These are phyloP conservation scores for Leiothrix lutea DNA, from an alignment of 2,113 vertebrate genomes.

Conservation along the genomic window DNA sequence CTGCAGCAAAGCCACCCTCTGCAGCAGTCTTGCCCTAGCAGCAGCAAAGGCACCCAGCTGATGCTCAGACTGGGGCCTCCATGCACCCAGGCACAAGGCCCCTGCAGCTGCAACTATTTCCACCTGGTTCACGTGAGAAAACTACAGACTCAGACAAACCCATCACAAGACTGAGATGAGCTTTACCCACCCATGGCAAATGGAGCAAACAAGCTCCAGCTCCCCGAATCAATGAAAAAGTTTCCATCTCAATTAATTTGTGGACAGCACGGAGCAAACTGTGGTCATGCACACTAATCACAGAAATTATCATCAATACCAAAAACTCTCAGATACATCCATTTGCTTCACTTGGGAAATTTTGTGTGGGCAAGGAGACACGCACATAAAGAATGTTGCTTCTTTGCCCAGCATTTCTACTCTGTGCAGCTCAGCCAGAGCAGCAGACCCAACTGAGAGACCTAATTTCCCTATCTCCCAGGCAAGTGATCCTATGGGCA, in stretches of 20 bases:
- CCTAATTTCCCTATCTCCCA: background rate
- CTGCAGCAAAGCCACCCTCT: background rate
- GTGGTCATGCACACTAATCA: background rate
- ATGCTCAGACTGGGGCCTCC: accelerated
- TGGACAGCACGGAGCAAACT: background rate
- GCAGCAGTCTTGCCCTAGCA: background rate
- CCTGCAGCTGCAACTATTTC: accelerated
- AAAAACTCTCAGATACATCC: background rate
- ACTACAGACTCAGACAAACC: accelerated
- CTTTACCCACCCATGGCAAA: background rate
- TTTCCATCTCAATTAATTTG: background rate
- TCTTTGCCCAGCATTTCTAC: background rate
- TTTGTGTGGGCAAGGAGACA: background rate
- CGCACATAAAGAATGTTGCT: background rate
- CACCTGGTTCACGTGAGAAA: background rate
- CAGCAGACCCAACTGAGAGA: background rate
- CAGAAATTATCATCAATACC: background rate
- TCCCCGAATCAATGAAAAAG: background rate
- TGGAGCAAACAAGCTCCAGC: background rate
- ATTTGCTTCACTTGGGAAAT: background rate
- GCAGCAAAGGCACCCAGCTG: background rate
- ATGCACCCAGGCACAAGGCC: background rate
- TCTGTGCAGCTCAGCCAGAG: background rate
- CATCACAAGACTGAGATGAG: background rate
- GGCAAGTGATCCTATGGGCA: accelerated